phyloP scores from a whole-genome alignment of 2,797 vertebrate species.

The Heterohyrax brucei region DNA sequence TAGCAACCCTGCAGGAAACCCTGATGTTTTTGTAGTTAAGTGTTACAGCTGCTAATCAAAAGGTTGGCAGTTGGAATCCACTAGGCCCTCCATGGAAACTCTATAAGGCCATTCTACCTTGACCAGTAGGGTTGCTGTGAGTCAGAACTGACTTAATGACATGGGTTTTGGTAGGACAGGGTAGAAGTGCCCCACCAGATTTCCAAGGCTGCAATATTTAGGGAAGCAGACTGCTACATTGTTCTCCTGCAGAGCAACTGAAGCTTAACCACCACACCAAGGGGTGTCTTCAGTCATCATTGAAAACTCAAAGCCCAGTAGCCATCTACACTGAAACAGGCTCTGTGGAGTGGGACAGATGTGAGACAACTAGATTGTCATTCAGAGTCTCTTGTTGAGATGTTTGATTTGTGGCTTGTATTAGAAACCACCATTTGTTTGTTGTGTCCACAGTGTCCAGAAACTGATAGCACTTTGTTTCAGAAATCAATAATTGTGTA shows the following conservation, averaged over 20 bases:
- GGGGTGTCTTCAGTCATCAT: not conserved
- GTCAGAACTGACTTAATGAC: no score
- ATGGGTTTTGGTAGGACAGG: no score
- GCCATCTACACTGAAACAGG: not conserved
- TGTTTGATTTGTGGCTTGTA: not conserved
- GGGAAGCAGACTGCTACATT: not conserved
- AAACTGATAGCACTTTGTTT: slow-evolving; percentile 44
- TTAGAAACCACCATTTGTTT: slow-evolving; percentile 1
- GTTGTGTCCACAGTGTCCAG: not conserved
- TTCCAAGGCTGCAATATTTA: not conserved
- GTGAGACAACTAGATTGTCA: slow-evolving; percentile 8
- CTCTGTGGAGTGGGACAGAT: not conserved
- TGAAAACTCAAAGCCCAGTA: not conserved
- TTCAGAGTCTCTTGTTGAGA: not conserved
- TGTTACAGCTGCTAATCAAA: no score
- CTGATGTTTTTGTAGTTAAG: no score
- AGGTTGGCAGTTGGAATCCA: no score
- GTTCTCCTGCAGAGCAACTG: not conserved
- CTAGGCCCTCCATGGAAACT: no score
- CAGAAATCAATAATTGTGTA: not conserved
- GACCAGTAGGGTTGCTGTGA: no score
- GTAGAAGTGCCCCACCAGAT: not conserved
- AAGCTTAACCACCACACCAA: not conserved
- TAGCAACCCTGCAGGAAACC: no score
- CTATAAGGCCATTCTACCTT: no score